These are phyloP conservation scores for Cephalotes varians DNA, from an alignment of 2,888 invertebrate species.

Conservation along the genomic window DNA sequence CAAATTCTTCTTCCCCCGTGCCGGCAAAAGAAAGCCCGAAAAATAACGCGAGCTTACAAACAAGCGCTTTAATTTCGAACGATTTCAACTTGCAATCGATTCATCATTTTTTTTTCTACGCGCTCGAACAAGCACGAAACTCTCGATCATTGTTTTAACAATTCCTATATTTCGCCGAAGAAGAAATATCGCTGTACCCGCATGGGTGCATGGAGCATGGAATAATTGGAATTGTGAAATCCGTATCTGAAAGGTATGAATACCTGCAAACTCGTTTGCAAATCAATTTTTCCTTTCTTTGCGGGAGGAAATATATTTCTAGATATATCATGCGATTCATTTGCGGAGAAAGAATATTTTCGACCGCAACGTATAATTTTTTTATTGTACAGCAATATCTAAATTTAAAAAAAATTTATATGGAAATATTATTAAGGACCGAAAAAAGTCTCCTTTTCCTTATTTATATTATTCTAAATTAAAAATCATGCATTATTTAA, in stretches of 20 bases:
- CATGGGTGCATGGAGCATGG: neutral
- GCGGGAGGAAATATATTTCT: neutral
- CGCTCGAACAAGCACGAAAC: conserved; percentile 16
- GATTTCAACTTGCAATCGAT: conserved; percentile 37
- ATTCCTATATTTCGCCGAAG: conserved; percentile 17
- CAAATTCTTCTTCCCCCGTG: neutral
- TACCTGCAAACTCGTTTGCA: conserved; percentile 15
- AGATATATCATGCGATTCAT: neutral
- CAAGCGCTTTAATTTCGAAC: conserved; percentile 22
- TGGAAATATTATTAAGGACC: too few relatives aligned
- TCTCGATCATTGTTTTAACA: conserved; percentile 33
- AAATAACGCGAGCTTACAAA: conserved; percentile 14
- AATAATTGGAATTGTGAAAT: conserved; percentile 35
- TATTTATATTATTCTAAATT: too few relatives aligned
- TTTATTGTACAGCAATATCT: neutral
- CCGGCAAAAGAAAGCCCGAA: conserved; percentile 2
- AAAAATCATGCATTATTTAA: neutral
- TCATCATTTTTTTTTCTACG: neutral
- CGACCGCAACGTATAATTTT: neutral
- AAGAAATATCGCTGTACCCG: conserved; percentile 25
- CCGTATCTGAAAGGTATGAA: conserved; percentile 23
- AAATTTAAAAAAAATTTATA: too few relatives aligned
- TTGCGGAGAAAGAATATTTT: neutral
- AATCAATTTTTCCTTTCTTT: conserved; percentile 23
- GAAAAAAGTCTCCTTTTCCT: too few relatives aligned